These are phyloP conservation scores for Calephelis perditalis DNA, from an alignment of 2,888 invertebrate genomes.

Conservation along the genomic window DNA sequence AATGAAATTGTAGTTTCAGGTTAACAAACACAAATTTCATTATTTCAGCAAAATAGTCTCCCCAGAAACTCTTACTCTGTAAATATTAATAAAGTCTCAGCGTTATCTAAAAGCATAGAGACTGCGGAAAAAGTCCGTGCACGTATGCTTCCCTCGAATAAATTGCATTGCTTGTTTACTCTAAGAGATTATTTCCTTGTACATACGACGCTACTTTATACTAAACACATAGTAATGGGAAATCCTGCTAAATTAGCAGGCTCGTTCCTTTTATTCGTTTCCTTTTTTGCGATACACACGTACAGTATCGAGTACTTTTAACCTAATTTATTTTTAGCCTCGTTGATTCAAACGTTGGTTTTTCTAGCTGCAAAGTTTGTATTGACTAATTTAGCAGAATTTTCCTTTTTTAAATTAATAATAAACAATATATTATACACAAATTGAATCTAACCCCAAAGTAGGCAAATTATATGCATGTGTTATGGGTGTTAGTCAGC, in stretches of 20 bases:
- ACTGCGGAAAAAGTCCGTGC: conserved; percentile 39
- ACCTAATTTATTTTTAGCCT: no score
- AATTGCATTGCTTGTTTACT: conserved; percentile 63
- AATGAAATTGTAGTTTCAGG: conserved; percentile 17
- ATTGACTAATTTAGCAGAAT: no score
- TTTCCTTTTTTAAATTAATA: no score
- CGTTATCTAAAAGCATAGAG: conserved; percentile 29
- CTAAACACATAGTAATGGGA: conserved; percentile 45
- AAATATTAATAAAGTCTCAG: conserved; percentile 33
- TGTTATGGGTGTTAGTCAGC: no score
- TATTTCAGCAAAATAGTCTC: conserved; percentile 27
- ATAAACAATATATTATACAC: no score
- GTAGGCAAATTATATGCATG: no score
- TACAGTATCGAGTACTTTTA: not conserved
- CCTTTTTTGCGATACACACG: not conserved
- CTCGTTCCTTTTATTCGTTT: not conserved
- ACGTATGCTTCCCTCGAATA: conserved; percentile 52
- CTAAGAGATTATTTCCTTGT: conserved; percentile 64
- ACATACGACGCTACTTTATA: conserved; percentile 56
- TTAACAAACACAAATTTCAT: conserved; percentile 27
- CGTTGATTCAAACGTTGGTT: no score
- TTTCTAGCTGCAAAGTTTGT: no score
- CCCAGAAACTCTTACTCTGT: conserved; percentile 28
- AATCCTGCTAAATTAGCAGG: conserved; percentile 48
- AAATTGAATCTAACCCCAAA: no score